phyloP scores from a whole-genome alignment of 2,888 invertebrate species.

The Chouioia cunea region DNA sequence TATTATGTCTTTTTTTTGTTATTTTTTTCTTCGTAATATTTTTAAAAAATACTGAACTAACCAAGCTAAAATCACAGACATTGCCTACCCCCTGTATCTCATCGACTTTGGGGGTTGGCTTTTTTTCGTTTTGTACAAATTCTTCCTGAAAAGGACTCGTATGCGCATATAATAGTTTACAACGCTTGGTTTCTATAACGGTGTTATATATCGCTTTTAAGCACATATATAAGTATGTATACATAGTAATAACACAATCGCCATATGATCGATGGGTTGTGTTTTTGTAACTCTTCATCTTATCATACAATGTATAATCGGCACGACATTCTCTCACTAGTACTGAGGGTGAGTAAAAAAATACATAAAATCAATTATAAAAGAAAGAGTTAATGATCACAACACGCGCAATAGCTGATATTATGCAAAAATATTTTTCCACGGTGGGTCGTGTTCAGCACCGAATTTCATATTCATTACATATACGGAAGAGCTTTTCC shows the following conservation, averaged over 20 bases:
- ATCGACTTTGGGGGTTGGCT: slow-evolving; percentile 51
- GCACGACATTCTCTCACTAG: too few relatives aligned
- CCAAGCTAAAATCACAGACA: slow-evolving; percentile 69
- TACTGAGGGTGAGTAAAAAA: too few relatives aligned
- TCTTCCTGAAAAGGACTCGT: slow-evolving; percentile 66
- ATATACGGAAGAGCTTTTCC: slow-evolving; percentile 23
- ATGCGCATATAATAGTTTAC: slow-evolving; percentile 44
- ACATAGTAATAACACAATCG: slow-evolving; percentile 43
- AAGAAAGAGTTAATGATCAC: too few relatives aligned
- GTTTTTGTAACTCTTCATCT: background rate
- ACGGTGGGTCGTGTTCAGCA: too few relatives aligned
- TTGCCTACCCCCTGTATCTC: slow-evolving; percentile 30
- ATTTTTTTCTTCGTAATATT: slow-evolving; percentile 56
- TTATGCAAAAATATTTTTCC: too few relatives aligned
- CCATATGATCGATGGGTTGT: slow-evolving; percentile 12
- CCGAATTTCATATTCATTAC: too few relatives aligned
- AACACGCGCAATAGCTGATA: too few relatives aligned
- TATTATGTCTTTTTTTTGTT: slow-evolving; percentile 53
- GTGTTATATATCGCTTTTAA: slow-evolving; percentile 41
- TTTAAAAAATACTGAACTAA: slow-evolving; percentile 69
- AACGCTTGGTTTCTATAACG: slow-evolving; percentile 47
- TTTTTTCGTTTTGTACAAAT: slow-evolving; percentile 68
- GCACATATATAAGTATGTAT: slow-evolving; percentile 49
- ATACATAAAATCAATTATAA: too few relatives aligned
- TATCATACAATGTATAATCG: slow-evolving; percentile 49